Evolutionary conservation across 1,140 invertebrate species (phyloP).

Genomic region (Cyphomyrmex costatus): DNA sequence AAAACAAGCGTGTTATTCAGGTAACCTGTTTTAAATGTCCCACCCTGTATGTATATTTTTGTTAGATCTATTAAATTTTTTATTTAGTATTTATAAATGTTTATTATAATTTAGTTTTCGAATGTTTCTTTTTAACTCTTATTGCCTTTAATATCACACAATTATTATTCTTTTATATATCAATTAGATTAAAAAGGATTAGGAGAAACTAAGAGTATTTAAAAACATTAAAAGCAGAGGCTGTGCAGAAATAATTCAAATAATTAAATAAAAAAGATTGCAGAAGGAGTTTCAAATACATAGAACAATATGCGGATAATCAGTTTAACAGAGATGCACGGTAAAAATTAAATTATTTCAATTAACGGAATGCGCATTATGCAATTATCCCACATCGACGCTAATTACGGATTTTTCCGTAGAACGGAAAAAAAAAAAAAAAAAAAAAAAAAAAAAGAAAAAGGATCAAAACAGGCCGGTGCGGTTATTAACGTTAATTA

Average conservation of each 20-base stretch:
- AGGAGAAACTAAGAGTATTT: not conserved
- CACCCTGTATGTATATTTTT: no score
- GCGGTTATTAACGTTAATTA: constrained; percentile 7
- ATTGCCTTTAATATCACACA: no score
- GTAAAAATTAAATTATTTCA: not conserved
- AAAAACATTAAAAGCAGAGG: not conserved
- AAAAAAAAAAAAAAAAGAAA: not conserved
- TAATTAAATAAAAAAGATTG: not conserved
- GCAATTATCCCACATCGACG: not conserved
- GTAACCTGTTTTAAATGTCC: no score
- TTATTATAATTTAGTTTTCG: no score
- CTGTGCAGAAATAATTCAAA: not conserved
- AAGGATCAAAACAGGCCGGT: not conserved
- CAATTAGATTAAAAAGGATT: not conserved
- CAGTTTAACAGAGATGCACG: not conserved
- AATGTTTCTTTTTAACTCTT: no score
- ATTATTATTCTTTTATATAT: no score
- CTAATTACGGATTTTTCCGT: not conserved
- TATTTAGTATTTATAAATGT: no score
- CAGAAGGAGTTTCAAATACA: not conserved
- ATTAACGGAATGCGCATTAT: not conserved
- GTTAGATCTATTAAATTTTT: no score
- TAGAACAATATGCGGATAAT: not conserved
- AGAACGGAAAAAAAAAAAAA: not conserved
- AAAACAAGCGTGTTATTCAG: no score